These are phyloP conservation scores for Tupiocoris notatus DNA, from an alignment of 2,888 invertebrate species.

Conservation along the genomic window DNA sequence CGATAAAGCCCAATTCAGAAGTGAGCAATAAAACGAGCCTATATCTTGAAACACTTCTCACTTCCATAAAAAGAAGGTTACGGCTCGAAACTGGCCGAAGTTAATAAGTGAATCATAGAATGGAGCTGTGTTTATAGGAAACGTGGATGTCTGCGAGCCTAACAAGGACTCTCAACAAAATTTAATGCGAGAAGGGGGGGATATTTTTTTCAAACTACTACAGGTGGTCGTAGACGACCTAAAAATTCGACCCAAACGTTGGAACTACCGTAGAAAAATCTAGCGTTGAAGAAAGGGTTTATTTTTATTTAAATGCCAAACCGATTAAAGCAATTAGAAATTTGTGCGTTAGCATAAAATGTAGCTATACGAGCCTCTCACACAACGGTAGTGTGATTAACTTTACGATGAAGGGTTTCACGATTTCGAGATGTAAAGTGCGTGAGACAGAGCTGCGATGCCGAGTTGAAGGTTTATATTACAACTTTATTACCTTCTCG, in stretches of 20 bases:
- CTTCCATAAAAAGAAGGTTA: background rate
- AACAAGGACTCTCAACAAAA: too few relatives aligned
- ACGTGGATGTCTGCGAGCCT: background rate
- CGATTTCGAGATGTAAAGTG: background rate
- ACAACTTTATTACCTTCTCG: constrained; percentile 26
- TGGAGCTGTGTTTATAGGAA: background rate
- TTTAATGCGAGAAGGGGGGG: too few relatives aligned
- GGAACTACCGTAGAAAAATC: too few relatives aligned
- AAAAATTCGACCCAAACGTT: too few relatives aligned
- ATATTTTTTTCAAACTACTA: background rate
- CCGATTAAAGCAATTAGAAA: background rate
- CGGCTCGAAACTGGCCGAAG: background rate
- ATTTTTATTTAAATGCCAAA: background rate
- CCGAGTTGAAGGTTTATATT: constrained; percentile 13
- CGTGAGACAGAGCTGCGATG: background rate
- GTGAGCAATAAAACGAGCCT: background rate
- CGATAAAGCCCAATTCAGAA: background rate
- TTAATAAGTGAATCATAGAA: background rate
- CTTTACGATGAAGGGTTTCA: background rate
- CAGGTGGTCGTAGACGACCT: too few relatives aligned
- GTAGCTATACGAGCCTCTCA: background rate
- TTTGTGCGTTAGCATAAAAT: background rate
- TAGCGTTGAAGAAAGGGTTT: too few relatives aligned
- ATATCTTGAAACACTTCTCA: background rate
- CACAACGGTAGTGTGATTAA: background rate